Conservation (phyloP, 2,888 invertebrate species). For the Coecobrya sp. region DNA sequence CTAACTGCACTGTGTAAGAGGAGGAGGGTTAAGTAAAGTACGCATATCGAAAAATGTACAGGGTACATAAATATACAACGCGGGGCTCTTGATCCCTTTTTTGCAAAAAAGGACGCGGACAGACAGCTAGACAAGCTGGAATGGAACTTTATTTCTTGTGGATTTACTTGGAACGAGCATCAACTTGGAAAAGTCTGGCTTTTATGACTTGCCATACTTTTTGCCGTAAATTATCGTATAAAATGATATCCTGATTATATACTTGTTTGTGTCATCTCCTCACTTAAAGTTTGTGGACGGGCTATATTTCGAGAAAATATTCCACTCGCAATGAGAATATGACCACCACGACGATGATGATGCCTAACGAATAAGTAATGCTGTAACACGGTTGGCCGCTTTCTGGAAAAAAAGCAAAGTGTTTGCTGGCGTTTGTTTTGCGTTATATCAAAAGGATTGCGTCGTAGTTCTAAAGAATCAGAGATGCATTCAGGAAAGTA, state of each 20-base stretch:
- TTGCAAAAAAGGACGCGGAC: not conserved
- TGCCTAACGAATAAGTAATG: conserved; percentile 3
- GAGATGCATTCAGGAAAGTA: no score
- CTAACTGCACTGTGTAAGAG: not conserved
- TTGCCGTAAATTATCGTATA: not conserved
- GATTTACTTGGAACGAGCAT: not conserved
- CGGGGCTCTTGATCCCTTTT: not conserved
- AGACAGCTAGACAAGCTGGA: not conserved
- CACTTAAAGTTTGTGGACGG: no score
- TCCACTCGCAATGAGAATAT: not conserved
- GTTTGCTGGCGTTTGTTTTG: no score
- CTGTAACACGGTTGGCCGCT: not conserved
- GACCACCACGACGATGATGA: not conserved
- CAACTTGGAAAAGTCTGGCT: not conserved
- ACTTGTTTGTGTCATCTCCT: no score
- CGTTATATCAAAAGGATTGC: not conserved
- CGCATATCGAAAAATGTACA: not conserved
- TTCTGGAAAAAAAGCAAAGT: not conserved
- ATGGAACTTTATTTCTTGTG: not conserved
- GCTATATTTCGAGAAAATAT: not conserved
- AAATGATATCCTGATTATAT: not conserved
- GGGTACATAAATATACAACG: not conserved
- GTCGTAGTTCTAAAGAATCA: no score
- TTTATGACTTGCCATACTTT: conserved; percentile 6
- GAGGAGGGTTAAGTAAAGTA: not conserved